Percentiles rank a stretch among this genome's conserved stretches.
These are phyloP conservation scores for Mythimna impura DNA, from an alignment of 2,888 invertebrate genomes.

Conservation along the genomic window DNA sequence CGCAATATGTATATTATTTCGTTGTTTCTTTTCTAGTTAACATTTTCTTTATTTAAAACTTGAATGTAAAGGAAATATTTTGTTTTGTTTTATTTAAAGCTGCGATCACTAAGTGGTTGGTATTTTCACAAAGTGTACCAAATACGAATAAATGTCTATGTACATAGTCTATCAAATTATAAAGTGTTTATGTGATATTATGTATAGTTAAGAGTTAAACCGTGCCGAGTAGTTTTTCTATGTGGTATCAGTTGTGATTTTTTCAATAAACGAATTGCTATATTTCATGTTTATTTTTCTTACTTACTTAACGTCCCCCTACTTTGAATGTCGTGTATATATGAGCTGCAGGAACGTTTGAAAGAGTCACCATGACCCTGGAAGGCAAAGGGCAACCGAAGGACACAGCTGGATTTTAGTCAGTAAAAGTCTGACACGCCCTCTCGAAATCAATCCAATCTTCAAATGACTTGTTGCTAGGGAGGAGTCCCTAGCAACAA, in stretches of 20 bases:
- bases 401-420: no score
- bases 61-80: conserved; percentile 62
- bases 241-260: conserved; percentile 91
- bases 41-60: conserved; percentile 60
- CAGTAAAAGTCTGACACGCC: no score
- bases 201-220: conserved; percentile 90
- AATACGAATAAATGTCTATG: conserved; percentile 81
- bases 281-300: conserved; percentile 68
- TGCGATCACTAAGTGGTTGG: conserved; percentile 77
- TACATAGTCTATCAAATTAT: conserved; percentile 88
- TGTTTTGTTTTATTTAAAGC: conserved; percentile 70
- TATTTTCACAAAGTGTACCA: conserved; percentile 82
- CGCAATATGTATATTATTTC: conserved; percentile 55
- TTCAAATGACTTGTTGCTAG: no score
- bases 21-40: conserved; percentile 61
- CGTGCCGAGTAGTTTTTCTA: conserved; percentile 91
- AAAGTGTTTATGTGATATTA: conserved; percentile 90
- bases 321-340: neutral
- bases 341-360: neutral
- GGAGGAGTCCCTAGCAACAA: no score
- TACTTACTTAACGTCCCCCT: neutral
- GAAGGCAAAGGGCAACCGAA: no score
- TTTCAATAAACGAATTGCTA: conserved; percentile 89
- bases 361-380: no score
- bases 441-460: no score